A percentile compares a stretch with the other conserved stretches of the same genome.
These are phyloP conservation scores for Turdus rufiventris DNA, from an alignment of 2,113 vertebrate genomes.

Conservation along the genomic window DNA sequence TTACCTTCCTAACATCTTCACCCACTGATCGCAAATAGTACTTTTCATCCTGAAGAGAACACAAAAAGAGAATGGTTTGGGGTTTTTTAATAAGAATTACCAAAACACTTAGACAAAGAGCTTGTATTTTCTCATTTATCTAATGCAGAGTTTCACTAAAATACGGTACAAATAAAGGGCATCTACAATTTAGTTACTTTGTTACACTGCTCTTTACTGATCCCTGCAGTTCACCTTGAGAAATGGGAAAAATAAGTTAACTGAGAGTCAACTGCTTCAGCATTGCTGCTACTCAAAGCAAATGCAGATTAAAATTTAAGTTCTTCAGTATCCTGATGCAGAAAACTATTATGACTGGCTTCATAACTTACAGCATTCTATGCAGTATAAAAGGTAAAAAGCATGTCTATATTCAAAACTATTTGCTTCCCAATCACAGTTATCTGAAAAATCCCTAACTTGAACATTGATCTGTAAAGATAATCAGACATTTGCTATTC, in stretches of 20 bases:
- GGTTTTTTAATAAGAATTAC: neutral
- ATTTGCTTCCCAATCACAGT: neutral
- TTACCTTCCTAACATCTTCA: constrained; percentile 89
- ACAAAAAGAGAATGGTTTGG: neutral
- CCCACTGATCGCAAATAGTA: constrained; percentile 95
- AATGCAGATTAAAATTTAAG: neutral
- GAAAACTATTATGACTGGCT: neutral
- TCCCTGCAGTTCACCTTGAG: constrained; percentile 50
- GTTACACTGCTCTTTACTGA: constrained; percentile 38
- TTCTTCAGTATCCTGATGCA: neutral
- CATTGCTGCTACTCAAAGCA: neutral
- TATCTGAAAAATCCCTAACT: neutral
- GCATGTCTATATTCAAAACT: neutral
- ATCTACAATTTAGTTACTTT: neutral
- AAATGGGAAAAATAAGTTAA: neutral
- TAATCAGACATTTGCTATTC: neutral
- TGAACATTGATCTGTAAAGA: neutral
- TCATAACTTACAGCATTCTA: neutral
- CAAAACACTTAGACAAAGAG: neutral
- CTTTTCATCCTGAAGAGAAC: constrained; percentile 84
- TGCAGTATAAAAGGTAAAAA: neutral
- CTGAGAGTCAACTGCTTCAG: neutral
- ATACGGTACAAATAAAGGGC: neutral
- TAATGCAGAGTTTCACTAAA: neutral
- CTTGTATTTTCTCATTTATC: neutral